These are phyloP conservation scores for Seira ritae DNA, from an alignment of 2,888 invertebrate genomes.

Conservation along the genomic window DNA sequence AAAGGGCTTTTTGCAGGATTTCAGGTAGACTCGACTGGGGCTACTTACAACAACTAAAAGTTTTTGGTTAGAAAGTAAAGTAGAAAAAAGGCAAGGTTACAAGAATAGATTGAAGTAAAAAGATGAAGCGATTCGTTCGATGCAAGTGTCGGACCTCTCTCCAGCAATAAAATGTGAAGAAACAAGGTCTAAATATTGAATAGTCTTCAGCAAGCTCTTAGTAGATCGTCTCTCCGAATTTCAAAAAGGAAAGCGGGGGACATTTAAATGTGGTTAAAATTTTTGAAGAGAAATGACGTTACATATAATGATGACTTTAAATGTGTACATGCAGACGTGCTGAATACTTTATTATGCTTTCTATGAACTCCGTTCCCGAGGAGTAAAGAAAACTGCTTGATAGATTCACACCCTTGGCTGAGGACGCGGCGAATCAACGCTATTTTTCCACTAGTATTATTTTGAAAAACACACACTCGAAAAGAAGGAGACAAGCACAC, in stretches of 20 bases:
- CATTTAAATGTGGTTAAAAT: background rate
- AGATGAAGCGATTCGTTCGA: background rate
- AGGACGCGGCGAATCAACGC: background rate
- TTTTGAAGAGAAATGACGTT: background rate
- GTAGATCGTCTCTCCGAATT: too few species aligned
- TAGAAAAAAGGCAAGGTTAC: background rate
- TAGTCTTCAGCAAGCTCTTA: too few species aligned
- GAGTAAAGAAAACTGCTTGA: background rate
- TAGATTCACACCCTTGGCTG: background rate
- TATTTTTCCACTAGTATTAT: background rate
- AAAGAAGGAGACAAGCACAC: background rate
- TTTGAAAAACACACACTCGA: background rate
- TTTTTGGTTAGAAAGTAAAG: background rate
- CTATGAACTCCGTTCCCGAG: background rate
- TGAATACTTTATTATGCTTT: background rate
- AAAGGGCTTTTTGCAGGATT: background rate
- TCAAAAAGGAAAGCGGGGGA: too few species aligned
- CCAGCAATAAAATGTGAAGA: background rate
- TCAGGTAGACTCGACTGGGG: background rate
- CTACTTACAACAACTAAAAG: background rate
- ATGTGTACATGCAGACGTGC: background rate
- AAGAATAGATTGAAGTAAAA: background rate
- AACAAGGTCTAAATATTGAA: too few species aligned
- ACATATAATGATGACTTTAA: background rate
- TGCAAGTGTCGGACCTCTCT: background rate